These are phyloP conservation scores for Drosophila prosaltans DNA, from an alignment of 1,140 invertebrate species.

Conservation along the genomic window DNA sequence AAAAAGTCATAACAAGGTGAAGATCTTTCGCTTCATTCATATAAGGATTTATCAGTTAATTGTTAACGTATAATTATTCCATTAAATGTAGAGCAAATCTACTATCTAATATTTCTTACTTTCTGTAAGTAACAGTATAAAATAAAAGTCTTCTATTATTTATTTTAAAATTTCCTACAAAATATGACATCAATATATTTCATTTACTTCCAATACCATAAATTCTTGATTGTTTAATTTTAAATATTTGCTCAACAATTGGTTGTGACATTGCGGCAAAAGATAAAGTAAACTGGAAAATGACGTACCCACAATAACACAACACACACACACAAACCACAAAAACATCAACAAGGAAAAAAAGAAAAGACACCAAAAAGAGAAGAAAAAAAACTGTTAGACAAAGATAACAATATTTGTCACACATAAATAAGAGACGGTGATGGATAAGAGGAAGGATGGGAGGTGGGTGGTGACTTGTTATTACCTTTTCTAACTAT, in stretches of 20 bases:
- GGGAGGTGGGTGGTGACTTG: too few relatives aligned
- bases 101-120: too few relatives aligned
- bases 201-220: slow-evolving; percentile 2
- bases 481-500: slow-evolving; percentile 5
- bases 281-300: slow-evolving; percentile 52
- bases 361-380: neutral
- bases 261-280: slow-evolving; percentile 53
- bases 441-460: neutral
- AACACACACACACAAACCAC: neutral
- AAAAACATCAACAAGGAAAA: neutral
- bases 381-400: neutral
- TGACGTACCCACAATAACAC: neutral
- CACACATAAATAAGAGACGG: slow-evolving; percentile 35
- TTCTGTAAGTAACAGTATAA: too few relatives aligned
- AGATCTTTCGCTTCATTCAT: neutral
- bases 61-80: neutral
- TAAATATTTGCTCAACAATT: slow-evolving; percentile 66
- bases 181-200: neutral
- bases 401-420: slow-evolving; percentile 67
- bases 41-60: neutral
- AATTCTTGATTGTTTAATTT: slow-evolving; percentile 34
- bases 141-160: too few relatives aligned
- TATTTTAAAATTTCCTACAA: neutral
- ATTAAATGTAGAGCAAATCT: too few relatives aligned
- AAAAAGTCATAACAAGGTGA: neutral